Base-by-base conservation (phyloP, 2,113 vertebrate species). In the Thryonomys swinderianus region DNA sequence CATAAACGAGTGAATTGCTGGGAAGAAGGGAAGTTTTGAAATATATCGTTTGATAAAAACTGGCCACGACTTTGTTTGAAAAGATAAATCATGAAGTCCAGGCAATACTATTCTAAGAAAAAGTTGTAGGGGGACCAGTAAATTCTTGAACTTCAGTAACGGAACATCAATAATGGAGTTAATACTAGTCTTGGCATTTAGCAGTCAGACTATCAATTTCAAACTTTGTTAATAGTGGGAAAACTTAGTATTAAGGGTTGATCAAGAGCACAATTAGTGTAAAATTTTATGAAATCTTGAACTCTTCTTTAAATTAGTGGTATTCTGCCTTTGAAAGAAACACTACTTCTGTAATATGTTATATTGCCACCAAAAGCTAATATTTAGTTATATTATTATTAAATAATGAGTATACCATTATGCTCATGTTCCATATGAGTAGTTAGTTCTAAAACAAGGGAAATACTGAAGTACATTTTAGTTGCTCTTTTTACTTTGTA, bases 21-120 rank as follows among this genome's bases (percentile, higher is more conserved):
- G 32, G 59, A 30, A 59, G 9, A 85, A 48, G 59, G 20, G 74
- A 85, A n/a, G 61, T 86, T 93, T 96, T 95, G 25, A 5, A 61
- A 86, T 78, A 32, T 81, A 16, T 30, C 42, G 62, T 55, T 96
- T 96, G 79, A 89, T 53, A 82, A 88, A 96, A 87, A 55, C 6
- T 69, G n/a, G 66, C 45, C 13, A 96, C 87, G 23, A 67, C 16
- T 4, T 83, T 91, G 7, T 79, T 91, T 87, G 57, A 96, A 14
- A 45, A 96, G 94, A 69, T 81, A 53, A 92, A 32, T 92, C 64
- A 92, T 5, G 69, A 90, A 82, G 30, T 91, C 27, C 89, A 90
- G 17, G 37, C 51, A 86, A 37, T 89, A 82, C 71, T 74, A 42
- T 57, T 78, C 34, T 94, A 82, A 95, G 8, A 32, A 90, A 86